Evolutionary conservation across 2,888 invertebrate species (phyloP).

Genomic region (Capitulum mitella): DNA sequence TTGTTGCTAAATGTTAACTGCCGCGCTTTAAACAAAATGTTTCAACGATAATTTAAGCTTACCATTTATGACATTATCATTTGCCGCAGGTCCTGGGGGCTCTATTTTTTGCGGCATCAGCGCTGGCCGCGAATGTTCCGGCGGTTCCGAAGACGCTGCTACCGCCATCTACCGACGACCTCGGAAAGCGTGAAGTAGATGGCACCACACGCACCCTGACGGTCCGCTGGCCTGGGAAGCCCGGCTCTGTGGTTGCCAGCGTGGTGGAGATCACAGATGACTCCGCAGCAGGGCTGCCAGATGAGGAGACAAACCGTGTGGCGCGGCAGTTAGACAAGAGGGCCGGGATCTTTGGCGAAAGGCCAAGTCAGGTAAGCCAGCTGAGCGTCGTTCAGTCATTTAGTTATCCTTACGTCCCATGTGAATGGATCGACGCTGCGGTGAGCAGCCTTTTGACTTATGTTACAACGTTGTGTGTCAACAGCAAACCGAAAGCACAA

Average conservation of each 20-base stretch:
- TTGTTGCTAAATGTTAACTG: too few species aligned
- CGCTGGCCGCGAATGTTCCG: neutral
- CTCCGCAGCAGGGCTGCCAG: neutral
- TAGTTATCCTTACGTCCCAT: too few species aligned
- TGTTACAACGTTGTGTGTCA: too few species aligned
- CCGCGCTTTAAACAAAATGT: too few species aligned
- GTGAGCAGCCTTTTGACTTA: too few species aligned
- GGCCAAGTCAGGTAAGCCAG: neutral
- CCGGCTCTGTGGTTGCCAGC: neutral
- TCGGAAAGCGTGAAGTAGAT: neutral
- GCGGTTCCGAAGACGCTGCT: neutral
- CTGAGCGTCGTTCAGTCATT: too few species aligned
- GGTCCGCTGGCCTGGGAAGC: neutral
- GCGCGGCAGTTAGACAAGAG: neutral
- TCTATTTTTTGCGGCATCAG: neutral
- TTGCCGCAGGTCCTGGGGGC: neutral
- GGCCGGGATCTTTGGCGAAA: neutral
- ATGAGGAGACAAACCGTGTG: neutral
- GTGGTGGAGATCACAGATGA: neutral
- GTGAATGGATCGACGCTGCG: too few species aligned
- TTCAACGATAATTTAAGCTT: too few species aligned
- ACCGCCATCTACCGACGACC: neutral
- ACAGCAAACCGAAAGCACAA: too few species aligned
- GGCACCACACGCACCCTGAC: neutral
- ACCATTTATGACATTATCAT: too few species aligned